A percentile compares a stretch with the other conserved stretches of the same genome.
Evolutionary conservation across 2,888 invertebrate species (phyloP).

Genomic region (Lobophora halterata): DNA sequence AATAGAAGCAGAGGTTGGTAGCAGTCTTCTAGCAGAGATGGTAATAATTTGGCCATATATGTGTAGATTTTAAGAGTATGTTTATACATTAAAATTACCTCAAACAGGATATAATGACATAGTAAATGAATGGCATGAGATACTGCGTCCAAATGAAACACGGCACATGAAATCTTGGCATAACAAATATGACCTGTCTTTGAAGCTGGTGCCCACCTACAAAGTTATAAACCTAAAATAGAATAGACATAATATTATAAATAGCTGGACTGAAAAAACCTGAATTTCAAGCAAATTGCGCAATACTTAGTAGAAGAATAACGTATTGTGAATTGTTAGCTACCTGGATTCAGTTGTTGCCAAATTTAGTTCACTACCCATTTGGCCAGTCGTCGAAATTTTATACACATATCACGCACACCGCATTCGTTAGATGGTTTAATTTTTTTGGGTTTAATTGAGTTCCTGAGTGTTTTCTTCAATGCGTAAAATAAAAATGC

Average conservation of each 20-base stretch:
- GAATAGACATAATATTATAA: not conserved
- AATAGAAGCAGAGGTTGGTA: too few relatives aligned
- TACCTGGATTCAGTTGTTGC: slow-evolving; percentile 64
- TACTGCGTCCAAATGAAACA: slow-evolving; percentile 32
- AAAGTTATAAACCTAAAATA: slow-evolving; percentile 17
- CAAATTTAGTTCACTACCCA: slow-evolving; percentile 70
- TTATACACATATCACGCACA: slow-evolving; percentile 52
- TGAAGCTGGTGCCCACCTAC: slow-evolving; percentile 21
- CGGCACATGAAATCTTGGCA: slow-evolving; percentile 26
- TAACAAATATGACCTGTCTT: slow-evolving; percentile 25
- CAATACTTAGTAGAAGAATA: slow-evolving; percentile 42
- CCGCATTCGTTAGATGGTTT: slow-evolving; percentile 22
- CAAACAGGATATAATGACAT: slow-evolving; percentile 53
- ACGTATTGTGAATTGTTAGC: slow-evolving; percentile 21
- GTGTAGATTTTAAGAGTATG: too few relatives aligned
- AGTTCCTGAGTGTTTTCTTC: slow-evolving; percentile 25
- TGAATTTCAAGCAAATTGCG: slow-evolving; percentile 49
- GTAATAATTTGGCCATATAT: too few relatives aligned
- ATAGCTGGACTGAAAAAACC: slow-evolving; percentile 10
- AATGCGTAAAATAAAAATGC: slow-evolving; percentile 35
- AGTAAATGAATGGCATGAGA: slow-evolving; percentile 47
- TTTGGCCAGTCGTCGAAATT: slow-evolving; percentile 66
- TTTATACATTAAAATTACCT: too few relatives aligned
- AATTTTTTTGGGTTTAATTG: slow-evolving; percentile 16
- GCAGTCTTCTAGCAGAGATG: too few relatives aligned